These are phyloP conservation scores for Delphinapterus leucas DNA, from an alignment of 2,113 vertebrate species.

Conservation along the genomic window DNA sequence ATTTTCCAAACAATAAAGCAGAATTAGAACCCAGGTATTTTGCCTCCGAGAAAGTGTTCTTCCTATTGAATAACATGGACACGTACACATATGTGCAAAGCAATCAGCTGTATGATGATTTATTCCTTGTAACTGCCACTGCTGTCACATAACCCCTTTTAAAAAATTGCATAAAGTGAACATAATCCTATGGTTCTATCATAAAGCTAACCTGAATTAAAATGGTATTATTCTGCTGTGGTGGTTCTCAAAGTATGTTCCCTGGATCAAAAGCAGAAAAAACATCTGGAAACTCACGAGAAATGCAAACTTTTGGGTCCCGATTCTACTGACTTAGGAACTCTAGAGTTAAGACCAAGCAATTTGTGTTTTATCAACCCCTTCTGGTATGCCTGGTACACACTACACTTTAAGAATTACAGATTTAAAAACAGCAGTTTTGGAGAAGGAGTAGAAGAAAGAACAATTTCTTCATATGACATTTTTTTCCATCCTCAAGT, in stretches of 20 bases:
- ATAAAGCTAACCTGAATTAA: background rate
- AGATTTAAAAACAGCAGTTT: background rate
- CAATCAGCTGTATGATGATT: background rate
- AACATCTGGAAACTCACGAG: background rate
- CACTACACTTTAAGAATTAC: background rate
- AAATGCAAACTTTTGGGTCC: background rate
- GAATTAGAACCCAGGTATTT: background rate
- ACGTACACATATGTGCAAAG: background rate
- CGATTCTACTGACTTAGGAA: background rate
- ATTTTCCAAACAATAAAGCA: background rate
- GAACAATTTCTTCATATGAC: background rate
- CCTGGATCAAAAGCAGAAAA: background rate
- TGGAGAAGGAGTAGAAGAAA: background rate
- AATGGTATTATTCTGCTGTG: background rate
- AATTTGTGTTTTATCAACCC: background rate
- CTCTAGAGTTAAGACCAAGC: background rate
- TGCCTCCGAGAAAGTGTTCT: background rate
- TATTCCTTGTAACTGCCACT: background rate
- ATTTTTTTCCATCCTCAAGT: background rate
- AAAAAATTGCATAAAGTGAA: background rate
- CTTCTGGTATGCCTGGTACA: background rate
- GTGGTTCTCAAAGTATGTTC: background rate
- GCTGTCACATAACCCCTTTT: background rate
- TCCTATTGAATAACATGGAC: background rate
- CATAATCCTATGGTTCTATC: background rate